These are phyloP conservation scores for Remorina albescens DNA, from an alignment of 2,797 vertebrate species.

Conservation along the genomic window DNA sequence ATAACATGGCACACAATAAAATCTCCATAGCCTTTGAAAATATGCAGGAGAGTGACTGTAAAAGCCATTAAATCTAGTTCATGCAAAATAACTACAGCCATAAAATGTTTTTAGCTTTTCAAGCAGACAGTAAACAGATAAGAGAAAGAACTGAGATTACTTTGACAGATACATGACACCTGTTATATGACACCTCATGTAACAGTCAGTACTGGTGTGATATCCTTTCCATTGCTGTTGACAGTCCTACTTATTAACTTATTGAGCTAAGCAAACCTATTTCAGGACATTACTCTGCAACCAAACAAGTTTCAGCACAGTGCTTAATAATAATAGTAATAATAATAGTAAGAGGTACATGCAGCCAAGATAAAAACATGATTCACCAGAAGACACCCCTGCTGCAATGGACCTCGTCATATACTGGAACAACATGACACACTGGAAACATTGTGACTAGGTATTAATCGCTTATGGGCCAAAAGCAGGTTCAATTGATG, in stretches of 20 bases:
- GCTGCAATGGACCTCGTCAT: conserved; percentile 20
- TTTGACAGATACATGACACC: conserved; percentile 56
- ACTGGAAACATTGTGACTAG: conserved; percentile 36
- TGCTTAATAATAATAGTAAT: conserved; percentile 56
- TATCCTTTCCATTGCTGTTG: conserved; percentile 72
- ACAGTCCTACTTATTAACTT: conserved; percentile 79
- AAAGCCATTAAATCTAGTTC: conserved; percentile 23
- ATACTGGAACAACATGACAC: conserved; percentile 31
- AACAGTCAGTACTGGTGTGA: conserved; percentile 72
- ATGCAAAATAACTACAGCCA: conserved; percentile 9
- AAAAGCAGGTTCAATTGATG: conserved; percentile 17
- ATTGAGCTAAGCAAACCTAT: conserved; percentile 69
- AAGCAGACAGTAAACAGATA: conserved; percentile 9
- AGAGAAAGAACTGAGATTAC: conserved; percentile 30
- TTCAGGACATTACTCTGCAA: conserved; percentile 61
- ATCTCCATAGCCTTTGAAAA: conserved; percentile 66
- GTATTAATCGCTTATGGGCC: conserved; percentile 22
- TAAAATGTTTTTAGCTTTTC: conserved; percentile 3
- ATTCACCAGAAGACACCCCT: conserved; percentile 56
- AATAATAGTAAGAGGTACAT: conserved; percentile 45
- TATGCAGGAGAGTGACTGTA: conserved; percentile 67
- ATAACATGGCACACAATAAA: conserved; percentile 79
- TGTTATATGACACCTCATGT: conserved; percentile 79
- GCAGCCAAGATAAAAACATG: conserved; percentile 65
- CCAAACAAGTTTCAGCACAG: conserved; percentile 48